Percentiles rank a stretch among this genome's conserved stretches.
These are phyloP conservation scores for Stenichneumon culpator DNA, from an alignment of 2,888 invertebrate genomes.

Conservation along the genomic window DNA sequence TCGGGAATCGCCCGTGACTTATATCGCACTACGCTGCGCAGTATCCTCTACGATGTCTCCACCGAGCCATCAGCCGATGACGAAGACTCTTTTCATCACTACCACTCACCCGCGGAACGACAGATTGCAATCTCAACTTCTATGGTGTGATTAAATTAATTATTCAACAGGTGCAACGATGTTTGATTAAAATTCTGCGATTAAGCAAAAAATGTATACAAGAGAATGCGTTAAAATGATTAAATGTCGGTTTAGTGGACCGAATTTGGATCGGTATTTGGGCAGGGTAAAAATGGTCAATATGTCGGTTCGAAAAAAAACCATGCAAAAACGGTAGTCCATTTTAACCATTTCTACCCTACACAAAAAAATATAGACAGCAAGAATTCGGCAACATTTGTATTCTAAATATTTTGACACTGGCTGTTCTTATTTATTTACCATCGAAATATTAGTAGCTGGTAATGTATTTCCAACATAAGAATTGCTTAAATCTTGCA, in stretches of 20 bases:
- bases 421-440: no score
- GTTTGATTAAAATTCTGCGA: conserved; percentile 55
- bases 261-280: no score
- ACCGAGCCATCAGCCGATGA: conserved; percentile 51
- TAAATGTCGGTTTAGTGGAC: neutral
- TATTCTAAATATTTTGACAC: no score
- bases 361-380: no score
- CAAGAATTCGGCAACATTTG: no score
- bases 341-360: no score
- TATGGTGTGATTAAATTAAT: conserved; percentile 48
- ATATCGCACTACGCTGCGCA: conserved; percentile 22
- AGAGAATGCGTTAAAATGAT: neutral
- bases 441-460: no score
- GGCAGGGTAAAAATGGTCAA: no score
- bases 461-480: neutral
- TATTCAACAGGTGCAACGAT: conserved; percentile 44
- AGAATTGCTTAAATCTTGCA: no score
- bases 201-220: neutral
- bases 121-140: conserved; percentile 55
- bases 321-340: no score
- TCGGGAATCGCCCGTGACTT: conserved; percentile 26
- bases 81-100: conserved; percentile 46
- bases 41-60: conserved; percentile 29
- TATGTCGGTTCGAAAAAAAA: no score
- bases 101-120: conserved; percentile 29